Conservation (phyloP, 2,113 vertebrate species). For the Leuciscus idus region DNA sequence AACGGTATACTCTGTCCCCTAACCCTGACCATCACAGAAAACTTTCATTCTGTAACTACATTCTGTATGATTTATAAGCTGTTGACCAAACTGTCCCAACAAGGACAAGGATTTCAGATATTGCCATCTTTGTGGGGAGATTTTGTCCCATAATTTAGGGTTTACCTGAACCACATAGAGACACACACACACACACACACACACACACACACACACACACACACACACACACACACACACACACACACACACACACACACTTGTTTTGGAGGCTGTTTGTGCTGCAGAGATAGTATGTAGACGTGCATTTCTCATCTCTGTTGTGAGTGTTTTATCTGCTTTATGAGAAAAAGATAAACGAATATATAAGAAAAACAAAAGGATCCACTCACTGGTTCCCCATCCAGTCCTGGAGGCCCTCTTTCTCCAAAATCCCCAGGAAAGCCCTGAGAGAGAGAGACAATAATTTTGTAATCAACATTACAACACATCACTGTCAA, state of each 20-base stretch:
- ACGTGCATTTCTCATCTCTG: slow-evolving; percentile 29
- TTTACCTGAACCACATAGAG: neutral
- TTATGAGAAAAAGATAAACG: neutral
- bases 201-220: no score
- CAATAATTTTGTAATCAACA: slow-evolving; percentile 1
- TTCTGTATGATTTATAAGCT: no score
- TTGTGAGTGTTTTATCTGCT: slow-evolving; percentile 15
- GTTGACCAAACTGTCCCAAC: no score
- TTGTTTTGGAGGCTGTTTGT: slow-evolving; percentile 7
- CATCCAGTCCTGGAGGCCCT: slow-evolving; percentile 93
- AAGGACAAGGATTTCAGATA: no score
- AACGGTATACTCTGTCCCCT: no score
- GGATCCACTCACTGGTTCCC: slow-evolving; percentile 91
- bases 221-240: no score
- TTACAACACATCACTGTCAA: neutral
- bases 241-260: no score
- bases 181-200: no score
- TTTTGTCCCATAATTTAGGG: no score
- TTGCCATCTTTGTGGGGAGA: no score
- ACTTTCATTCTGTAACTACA: no score
- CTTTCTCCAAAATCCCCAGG: slow-evolving; percentile 94
- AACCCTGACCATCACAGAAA: no score
- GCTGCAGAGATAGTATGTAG: neutral
- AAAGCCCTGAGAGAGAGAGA: slow-evolving; percentile 84
- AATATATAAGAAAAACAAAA: neutral